These are phyloP conservation scores for Protodeltote pygarga DNA, from an alignment of 2,888 invertebrate species.

Conservation along the genomic window DNA sequence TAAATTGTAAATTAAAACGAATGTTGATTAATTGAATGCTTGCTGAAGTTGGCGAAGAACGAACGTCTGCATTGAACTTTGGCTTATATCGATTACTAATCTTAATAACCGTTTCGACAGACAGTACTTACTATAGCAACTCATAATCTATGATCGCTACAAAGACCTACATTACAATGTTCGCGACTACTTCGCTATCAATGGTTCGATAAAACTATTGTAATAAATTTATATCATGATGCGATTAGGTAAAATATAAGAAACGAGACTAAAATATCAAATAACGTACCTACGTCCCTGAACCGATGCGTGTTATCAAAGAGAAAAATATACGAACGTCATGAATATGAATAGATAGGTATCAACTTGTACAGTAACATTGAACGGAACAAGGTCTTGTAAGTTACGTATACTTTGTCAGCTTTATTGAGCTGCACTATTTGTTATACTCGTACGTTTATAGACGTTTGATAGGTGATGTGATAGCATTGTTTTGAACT, in stretches of 20 bases:
- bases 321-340: constrained; percentile 50
- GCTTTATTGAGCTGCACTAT: constrained; percentile 28
- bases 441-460: constrained; percentile 7
- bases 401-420: constrained; percentile 36
- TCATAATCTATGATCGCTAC: too few species aligned
- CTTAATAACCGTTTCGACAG: background rate
- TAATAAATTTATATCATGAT: constrained; percentile 29
- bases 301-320: constrained; percentile 60
- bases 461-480: background rate
- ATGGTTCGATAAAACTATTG: constrained; percentile 31
- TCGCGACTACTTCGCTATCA: constrained; percentile 5
- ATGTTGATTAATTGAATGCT: constrained; percentile 10
- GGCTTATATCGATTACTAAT: constrained; percentile 8
- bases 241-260: constrained; percentile 32
- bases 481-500: constrained; percentile 23
- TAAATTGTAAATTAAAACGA: constrained; percentile 25
- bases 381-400: constrained; percentile 43
- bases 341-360: constrained; percentile 43
- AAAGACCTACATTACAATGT: constrained; percentile 2
- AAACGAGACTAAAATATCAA: constrained; percentile 37
- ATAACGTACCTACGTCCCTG: constrained; percentile 53
- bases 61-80: constrained; percentile 20
- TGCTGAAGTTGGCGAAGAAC: constrained; percentile 6
- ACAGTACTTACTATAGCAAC: constrained; percentile 6
- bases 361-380: constrained; percentile 39